Evolutionary conservation across 2,888 invertebrate species (phyloP), one percentile per base, ranked within the genome.

Genomic region (Cataglyphis cursor): DNA sequence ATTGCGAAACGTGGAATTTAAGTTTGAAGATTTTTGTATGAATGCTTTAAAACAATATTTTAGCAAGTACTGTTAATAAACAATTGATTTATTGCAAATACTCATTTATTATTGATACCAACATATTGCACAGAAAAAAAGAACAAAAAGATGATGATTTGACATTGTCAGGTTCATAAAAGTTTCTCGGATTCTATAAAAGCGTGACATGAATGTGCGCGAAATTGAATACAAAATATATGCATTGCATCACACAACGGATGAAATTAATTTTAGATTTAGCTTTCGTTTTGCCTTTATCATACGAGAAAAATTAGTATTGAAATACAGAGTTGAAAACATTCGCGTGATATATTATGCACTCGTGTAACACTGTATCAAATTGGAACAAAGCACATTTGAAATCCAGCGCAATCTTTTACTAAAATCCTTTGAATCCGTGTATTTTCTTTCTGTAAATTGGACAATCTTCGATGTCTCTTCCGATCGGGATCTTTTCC

Each of bases 301-400:
- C 6, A 2, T 18, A n/a, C 2, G 51, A n/a, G 51, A 51, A 51
- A 51, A 51, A 51, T n/a, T n/a, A 8, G n/a, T 1, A 51, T n/a
- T 8, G 12, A 57, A 21, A 10, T 57, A 57, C 10, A 54, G 21
- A 54, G 31, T 41, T 35, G 24, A 70, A 24, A 70, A 59, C n/a
- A 28, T 21, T 24, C 31, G 41, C 41, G 31, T 41, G 3, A 5
- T 70, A 44, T 59, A 78, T 78, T 68, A 70, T 9, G 57, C 59
- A 21, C 57, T 31, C 59, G 2, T 21, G 31, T 41, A 66, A 66
- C 62, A 41, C 10, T 6, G 41, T 31, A 44, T 68, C 54, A 70
- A 68, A 78, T 59, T 70, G 78, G 24, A 44, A 70, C 59, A 78
- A 70, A 59, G 24, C 59, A 44, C 44, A 78, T 59, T 78, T 78